phyloP scores from a whole-genome alignment of 1,140 invertebrate genomes.

The Ectropis grisescens region DNA sequence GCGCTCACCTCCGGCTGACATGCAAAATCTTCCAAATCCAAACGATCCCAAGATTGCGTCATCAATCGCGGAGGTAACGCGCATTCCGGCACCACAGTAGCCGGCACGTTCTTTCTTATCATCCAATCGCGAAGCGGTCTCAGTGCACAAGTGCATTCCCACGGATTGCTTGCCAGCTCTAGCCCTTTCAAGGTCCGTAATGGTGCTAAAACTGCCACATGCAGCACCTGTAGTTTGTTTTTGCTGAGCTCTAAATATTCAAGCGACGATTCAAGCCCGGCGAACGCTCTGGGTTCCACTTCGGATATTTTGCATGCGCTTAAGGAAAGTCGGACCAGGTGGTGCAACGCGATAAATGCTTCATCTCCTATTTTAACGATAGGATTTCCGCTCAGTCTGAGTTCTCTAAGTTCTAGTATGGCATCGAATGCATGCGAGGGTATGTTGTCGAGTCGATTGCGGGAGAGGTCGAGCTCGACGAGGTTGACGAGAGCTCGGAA shows the following conservation, averaged over 20 bases:
- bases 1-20: slow-evolving; percentile 77
- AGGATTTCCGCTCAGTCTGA: slow-evolving; percentile 80
- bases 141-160: slow-evolving; percentile 86
- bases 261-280: slow-evolving; percentile 77
- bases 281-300: slow-evolving; percentile 79
- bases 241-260: slow-evolving; percentile 83
- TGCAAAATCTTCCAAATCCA: slow-evolving; percentile 85
- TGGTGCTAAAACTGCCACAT: slow-evolving; percentile 74
- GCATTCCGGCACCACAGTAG: slow-evolving; percentile 75
- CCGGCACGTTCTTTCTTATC: slow-evolving; percentile 80
- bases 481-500: slow-evolving; percentile 81
- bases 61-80: slow-evolving; percentile 73
- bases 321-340: slow-evolving; percentile 81
- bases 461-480: slow-evolving; percentile 84
- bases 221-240: slow-evolving; percentile 78
- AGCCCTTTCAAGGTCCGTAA: slow-evolving; percentile 80
- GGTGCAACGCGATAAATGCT: slow-evolving; percentile 76
- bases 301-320: slow-evolving; percentile 77
- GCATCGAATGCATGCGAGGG: slow-evolving; percentile 80
- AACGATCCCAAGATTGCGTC: slow-evolving; percentile 78
- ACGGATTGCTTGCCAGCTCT: slow-evolving; percentile 82
- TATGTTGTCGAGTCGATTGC: slow-evolving; percentile 76
- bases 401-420: slow-evolving; percentile 80
- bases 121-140: slow-evolving; percentile 83
- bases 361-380: slow-evolving; percentile 78